Evolutionary conservation across 2,797 vertebrate genomes (phyloP).

Genomic region (Spondyliosoma cantharus): DNA sequence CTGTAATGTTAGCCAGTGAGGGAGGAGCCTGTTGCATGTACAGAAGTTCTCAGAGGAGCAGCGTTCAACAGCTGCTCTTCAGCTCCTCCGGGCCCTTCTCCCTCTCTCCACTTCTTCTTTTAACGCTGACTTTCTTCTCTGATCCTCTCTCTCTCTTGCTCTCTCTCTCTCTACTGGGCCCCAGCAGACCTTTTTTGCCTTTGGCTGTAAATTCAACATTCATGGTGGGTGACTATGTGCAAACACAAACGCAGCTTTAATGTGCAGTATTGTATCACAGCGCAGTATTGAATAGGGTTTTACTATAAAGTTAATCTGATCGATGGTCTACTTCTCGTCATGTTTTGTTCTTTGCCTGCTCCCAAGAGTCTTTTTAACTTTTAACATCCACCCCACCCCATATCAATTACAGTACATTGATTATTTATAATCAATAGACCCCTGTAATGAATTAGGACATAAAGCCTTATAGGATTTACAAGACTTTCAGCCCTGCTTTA

Average conservation of each 20-base stretch:
- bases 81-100: conserved; percentile 61
- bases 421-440: not conserved
- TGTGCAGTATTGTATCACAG: not conserved
- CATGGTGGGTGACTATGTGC: conserved; percentile 27
- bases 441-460: not conserved
- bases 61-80: conserved; percentile 73
- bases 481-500: not conserved
- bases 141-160: conserved; percentile 21
- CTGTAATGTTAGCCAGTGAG: conserved; percentile 68
- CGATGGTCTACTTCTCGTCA: not conserved
- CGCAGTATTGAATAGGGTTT: not conserved
- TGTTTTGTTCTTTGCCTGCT: not conserved
- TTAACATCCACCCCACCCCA: not conserved
- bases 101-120: conserved; percentile 52
- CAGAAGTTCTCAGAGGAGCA: conserved; percentile 71
- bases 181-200: conserved; percentile 36
- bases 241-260: conserved; percentile 21
- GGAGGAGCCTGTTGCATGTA: conserved; percentile 65
- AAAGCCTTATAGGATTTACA: not conserved
- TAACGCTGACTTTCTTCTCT: conserved; percentile 58
- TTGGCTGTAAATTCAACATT: conserved; percentile 43
- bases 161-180: conserved; percentile 25
- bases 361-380: not conserved
- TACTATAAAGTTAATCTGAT: not conserved
- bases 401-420: not conserved